A percentile compares a stretch with the other conserved stretches of the same genome.
These are phyloP conservation scores for Peromyscus eremicus DNA, from an alignment of 2,797 vertebrate species.

Conservation along the genomic window DNA sequence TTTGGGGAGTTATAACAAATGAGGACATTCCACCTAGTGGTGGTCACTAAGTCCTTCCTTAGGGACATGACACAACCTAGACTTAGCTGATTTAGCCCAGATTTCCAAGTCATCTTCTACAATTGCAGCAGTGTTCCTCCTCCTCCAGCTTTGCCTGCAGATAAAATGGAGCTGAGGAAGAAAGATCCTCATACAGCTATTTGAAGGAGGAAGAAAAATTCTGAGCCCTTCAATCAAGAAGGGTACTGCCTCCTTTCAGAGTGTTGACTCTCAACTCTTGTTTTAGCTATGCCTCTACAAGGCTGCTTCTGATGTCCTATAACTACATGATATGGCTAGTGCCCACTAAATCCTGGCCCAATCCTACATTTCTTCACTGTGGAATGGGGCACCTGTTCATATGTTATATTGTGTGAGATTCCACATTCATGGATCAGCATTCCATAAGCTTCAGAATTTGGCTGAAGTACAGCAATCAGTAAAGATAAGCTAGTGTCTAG, in stretches of 20 bases:
- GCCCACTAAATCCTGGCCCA: background rate
- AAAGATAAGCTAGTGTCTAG: constrained; percentile 6
- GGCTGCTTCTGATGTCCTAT: background rate
- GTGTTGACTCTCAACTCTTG: background rate
- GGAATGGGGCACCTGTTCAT: background rate
- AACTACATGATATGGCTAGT: background rate
- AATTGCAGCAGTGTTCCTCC: background rate
- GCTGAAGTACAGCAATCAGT: background rate
- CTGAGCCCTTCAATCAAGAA: constrained; percentile 25
- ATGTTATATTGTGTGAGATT: constrained; percentile 13
- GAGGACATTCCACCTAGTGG: background rate
- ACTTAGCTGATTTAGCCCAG: constrained; percentile 17
- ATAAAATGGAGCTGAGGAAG: background rate
- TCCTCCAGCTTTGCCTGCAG: background rate
- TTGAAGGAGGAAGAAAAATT: background rate
- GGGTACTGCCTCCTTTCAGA: background rate
- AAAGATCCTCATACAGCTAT: background rate
- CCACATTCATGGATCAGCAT: background rate
- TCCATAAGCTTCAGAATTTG: background rate
- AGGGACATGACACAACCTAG: background rate
- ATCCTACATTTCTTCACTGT: background rate
- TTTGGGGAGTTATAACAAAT: background rate
- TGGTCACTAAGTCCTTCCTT: background rate
- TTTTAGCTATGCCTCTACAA: background rate
- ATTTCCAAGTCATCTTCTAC: background rate